A percentile compares a stretch with the other conserved stretches of the same genome.
phyloP scores from a whole-genome alignment of 1,140 invertebrate genomes.

The Lasioglossum baleicum region DNA sequence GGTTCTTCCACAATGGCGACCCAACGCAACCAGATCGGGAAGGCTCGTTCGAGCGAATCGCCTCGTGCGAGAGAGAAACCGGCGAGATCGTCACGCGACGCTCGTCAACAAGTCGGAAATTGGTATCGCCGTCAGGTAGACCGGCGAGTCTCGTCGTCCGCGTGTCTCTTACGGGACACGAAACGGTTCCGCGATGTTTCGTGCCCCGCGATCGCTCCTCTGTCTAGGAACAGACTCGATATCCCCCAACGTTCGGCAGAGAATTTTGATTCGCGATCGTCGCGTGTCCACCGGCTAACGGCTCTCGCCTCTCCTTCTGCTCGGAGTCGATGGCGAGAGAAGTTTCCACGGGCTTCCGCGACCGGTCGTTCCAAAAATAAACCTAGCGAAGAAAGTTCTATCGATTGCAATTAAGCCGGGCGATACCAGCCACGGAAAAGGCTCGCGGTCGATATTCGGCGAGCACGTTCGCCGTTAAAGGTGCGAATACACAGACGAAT shows the following conservation, averaged over 20 bases:
- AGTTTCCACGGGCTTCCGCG: neutral
- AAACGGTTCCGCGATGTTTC: slow-evolving; percentile 47
- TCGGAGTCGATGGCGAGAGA: neutral
- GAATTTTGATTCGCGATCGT: neutral
- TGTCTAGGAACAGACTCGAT: slow-evolving; percentile 24
- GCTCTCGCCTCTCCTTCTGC: neutral
- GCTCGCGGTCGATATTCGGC: slow-evolving; percentile 23
- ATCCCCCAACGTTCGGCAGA: neutral
- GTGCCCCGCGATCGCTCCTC: slow-evolving; percentile 30
- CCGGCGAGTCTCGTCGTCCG: no score
- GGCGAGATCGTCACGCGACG: slow-evolving; percentile 58
- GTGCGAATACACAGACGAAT: no score
- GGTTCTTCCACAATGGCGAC: slow-evolving; percentile 17
- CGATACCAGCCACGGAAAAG: slow-evolving; percentile 13
- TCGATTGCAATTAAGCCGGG: slow-evolving; percentile 35
- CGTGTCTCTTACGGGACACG: slow-evolving; percentile 44
- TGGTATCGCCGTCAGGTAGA: slow-evolving; percentile 40
- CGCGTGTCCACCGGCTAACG: neutral
- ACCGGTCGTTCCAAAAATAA: neutral
- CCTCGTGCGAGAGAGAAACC: slow-evolving; percentile 12
- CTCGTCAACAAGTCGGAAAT: slow-evolving; percentile 70
- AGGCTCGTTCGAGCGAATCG: slow-evolving; percentile 4
- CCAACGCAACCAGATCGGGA: slow-evolving; percentile 16
- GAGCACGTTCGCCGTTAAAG: no score
- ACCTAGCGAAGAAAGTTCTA: slow-evolving; percentile 11